Percentiles rank a stretch among this genome's conserved stretches.
These are phyloP conservation scores for Sinotaia quadrata DNA, from an alignment of 2,888 invertebrate genomes.

Conservation along the genomic window DNA sequence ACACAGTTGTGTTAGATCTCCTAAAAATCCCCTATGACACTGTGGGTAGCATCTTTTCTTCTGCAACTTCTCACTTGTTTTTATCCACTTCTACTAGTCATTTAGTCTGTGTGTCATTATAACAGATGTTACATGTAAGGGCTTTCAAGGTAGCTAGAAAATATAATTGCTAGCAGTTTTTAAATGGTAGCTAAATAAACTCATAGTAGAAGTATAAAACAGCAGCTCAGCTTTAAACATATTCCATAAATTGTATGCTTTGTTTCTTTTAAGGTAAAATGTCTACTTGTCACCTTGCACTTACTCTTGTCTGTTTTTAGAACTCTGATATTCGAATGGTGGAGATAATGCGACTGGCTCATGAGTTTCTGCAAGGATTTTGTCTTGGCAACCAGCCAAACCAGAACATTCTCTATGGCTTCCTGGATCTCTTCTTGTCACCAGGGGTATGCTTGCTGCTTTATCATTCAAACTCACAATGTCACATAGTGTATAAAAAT, in stretches of 20 bases:
- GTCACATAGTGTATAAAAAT: too few relatives aligned
- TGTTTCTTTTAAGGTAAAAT: too few relatives aligned
- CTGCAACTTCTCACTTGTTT: background rate
- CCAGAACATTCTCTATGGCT: slow-evolving; percentile 93
- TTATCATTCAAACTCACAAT: too few relatives aligned
- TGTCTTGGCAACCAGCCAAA: slow-evolving; percentile 97
- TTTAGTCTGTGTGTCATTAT: background rate
- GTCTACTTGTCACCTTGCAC: too few relatives aligned
- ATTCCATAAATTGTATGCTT: too few relatives aligned
- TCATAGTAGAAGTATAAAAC: too few relatives aligned
- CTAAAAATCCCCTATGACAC: slow-evolving; percentile 96
- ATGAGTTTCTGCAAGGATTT: slow-evolving; percentile 97
- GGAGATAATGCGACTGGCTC: slow-evolving; percentile 93
- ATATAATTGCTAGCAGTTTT: too few relatives aligned
- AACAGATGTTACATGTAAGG: background rate
- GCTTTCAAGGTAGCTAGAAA: too few relatives aligned
- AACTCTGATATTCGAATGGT: slow-evolving; percentile 96
- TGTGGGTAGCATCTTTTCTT: slow-evolving; percentile 49
- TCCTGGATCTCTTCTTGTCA: slow-evolving; percentile 92
- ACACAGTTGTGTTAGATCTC: slow-evolving; percentile 94
- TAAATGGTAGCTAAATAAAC: too few relatives aligned
- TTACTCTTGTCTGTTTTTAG: slow-evolving; percentile 27
- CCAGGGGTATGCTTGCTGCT: slow-evolving; percentile 79
- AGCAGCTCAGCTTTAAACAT: too few relatives aligned
- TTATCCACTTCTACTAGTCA: background rate